Base-by-base conservation (phyloP, 2,797 vertebrate species). In the Mallotus villosus region DNA sequence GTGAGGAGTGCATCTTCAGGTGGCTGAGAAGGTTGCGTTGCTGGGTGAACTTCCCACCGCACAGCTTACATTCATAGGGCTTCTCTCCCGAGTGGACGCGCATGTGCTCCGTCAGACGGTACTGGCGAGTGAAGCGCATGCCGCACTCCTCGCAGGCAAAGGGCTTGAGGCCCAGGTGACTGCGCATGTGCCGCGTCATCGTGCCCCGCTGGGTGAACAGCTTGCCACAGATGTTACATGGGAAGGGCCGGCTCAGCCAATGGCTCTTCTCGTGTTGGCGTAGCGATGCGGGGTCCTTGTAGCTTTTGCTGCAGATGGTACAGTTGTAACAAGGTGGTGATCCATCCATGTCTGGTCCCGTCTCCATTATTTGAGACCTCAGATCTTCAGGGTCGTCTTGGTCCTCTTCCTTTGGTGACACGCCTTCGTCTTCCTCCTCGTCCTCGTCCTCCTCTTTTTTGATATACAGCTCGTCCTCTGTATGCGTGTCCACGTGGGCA, bases 11-110 rank as follows among this genome's bases (percentile, higher is more conserved):
- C 98, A 99, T 99, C 91, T 96, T 95, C 93, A 99, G 93, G 94
- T 99, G 98, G 94, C 97, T 99, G 91, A 99, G 97, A 92, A 99
- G 96, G 94, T 99, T 99, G 89, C 98, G 97, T 88, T 99, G 98
- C 93, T 99, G 98, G 81, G 98, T 98, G 91, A 99, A 99, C 90
- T 98, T 98, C 80, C 97, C 96, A 68, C 98, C 97, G 22, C 98
- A 99, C 70, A 99, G 95, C 92, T 98, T 97, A 94, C 98, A 99
- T 94, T 98, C 97, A 34, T 99, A 99, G 86, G 98, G 98, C 93
- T 99, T 99, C 92, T 99, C 98, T 78, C 98, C 98, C 64, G 98
- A 99, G 93, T 99, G 98, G 85, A 99, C 97, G 19, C 97, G 97
- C 97, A 98, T 98, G 93, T 99, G 98, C 95, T 99, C 98, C 0